Conservation (phyloP, 2,113 vertebrate species). For the Macroglossus sobrinus region DNA sequence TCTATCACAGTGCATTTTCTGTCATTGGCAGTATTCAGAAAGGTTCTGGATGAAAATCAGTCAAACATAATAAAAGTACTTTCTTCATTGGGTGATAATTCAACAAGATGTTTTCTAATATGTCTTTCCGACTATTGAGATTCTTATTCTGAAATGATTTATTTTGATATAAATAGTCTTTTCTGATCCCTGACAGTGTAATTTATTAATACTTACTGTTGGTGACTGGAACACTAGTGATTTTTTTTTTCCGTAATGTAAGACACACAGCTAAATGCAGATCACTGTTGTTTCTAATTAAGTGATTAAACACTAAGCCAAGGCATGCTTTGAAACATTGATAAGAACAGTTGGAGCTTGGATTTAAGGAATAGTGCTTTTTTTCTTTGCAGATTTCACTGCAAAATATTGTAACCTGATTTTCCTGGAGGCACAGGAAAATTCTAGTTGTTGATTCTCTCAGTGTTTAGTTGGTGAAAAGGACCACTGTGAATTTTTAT, state of each 20-base stretch:
- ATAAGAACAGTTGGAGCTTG: not conserved
- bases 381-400: not conserved
- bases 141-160: slow-evolving; percentile 2
- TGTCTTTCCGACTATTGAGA: not conserved
- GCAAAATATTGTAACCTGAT: not conserved
- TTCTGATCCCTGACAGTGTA: not conserved
- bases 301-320: not conserved
- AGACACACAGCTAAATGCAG: not conserved
- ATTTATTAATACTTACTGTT: not conserved
- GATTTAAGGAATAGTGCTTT: not conserved
- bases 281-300: slow-evolving; percentile 30
- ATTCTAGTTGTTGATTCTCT: not conserved
- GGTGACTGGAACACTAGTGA: not conserved
- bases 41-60: not conserved
- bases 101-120: not conserved
- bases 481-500: not conserved
- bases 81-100: not conserved
- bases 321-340: not conserved
- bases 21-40: not conserved
- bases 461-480: slow-evolving; percentile 1
- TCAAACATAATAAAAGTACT: not conserved
- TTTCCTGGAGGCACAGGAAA: not conserved
- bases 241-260: not conserved
- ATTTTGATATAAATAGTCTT: not conserved
- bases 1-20: not conserved